A percentile compares a stretch with the other conserved stretches of the same genome.
phyloP scores from a whole-genome alignment of 2,888 invertebrate genomes.

The Lissonota sp. region DNA sequence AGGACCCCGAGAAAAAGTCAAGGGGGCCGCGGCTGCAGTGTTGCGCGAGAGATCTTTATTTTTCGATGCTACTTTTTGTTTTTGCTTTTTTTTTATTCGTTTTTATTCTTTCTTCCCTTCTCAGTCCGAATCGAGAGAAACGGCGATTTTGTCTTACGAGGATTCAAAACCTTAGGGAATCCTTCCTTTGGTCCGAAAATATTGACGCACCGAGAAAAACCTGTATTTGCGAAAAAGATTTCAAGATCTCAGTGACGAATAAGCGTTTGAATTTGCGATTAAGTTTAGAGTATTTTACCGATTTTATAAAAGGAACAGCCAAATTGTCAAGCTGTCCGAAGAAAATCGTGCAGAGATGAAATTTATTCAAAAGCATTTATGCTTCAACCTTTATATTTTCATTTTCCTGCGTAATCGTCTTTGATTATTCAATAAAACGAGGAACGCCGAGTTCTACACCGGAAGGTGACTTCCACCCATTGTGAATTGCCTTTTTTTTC shows the following conservation, averaged over 20 bases:
- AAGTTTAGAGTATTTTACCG: too few species aligned
- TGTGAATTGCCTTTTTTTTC: conserved; percentile 44
- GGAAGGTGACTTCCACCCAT: conserved; percentile 77
- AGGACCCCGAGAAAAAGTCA: not conserved
- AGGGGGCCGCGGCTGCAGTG: conserved; percentile 9
- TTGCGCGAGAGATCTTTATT: conserved; percentile 48
- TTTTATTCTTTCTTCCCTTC: conserved; percentile 1
- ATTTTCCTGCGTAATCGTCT: conserved; percentile 44
- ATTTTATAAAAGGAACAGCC: too few species aligned
- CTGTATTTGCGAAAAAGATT: not conserved
- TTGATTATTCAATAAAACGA: conserved; percentile 73
- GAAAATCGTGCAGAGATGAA: not conserved
- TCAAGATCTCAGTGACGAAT: not conserved
- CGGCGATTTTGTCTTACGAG: not conserved
- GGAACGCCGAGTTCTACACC: conserved; percentile 70
- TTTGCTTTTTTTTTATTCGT: conserved; percentile 11
- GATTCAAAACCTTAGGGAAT: not conserved
- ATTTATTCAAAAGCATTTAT: not conserved
- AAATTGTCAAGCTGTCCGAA: not conserved
- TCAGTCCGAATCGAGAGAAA: conserved; percentile 16
- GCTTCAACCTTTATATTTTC: not conserved
- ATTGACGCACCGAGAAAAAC: not conserved
- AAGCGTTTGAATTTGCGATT: too few species aligned
- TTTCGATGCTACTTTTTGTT: conserved; percentile 33
- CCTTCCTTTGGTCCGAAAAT: not conserved